Evolutionary conservation across 2,888 invertebrate genomes (phyloP).

Genomic region (Blastobasis adustella): DNA sequence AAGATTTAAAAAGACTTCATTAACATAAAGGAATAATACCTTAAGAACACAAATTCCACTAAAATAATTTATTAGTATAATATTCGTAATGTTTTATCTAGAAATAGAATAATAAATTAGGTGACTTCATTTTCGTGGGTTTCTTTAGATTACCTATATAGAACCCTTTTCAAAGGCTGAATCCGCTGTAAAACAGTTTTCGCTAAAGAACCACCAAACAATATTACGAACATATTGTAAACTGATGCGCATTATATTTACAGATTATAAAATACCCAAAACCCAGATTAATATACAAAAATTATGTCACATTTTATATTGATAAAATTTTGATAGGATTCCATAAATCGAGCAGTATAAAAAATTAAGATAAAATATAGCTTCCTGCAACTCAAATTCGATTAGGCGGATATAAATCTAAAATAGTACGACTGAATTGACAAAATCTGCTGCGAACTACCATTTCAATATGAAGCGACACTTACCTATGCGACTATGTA

Average conservation of each 20-base stretch:
- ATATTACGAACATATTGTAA: no score
- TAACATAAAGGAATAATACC: constrained; percentile 42
- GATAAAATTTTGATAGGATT: background rate
- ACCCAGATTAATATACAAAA: constrained; percentile 19
- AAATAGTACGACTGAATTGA: background rate
- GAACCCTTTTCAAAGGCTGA: no score
- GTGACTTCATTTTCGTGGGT: constrained; percentile 58
- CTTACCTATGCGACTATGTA: background rate
- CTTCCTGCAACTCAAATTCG: constrained; percentile 32
- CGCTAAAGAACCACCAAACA: no score
- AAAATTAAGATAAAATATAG: constrained; percentile 33
- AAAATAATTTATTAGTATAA: constrained; percentile 66
- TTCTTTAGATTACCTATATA: constrained; percentile 36
- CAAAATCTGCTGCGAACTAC: no score
- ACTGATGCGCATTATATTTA: background rate
- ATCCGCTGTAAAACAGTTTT: no score
- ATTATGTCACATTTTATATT: background rate
- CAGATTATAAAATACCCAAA: constrained; percentile 20
- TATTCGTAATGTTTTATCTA: constrained; percentile 43
- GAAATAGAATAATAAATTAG: constrained; percentile 68
- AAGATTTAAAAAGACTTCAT: constrained; percentile 48
- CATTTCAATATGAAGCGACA: no score
- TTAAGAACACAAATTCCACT: constrained; percentile 61
- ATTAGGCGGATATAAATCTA: constrained; percentile 44
- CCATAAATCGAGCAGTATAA: constrained; percentile 13